phyloP scores from a whole-genome alignment of 2,888 invertebrate species.

The Leptothorax acervorum region DNA sequence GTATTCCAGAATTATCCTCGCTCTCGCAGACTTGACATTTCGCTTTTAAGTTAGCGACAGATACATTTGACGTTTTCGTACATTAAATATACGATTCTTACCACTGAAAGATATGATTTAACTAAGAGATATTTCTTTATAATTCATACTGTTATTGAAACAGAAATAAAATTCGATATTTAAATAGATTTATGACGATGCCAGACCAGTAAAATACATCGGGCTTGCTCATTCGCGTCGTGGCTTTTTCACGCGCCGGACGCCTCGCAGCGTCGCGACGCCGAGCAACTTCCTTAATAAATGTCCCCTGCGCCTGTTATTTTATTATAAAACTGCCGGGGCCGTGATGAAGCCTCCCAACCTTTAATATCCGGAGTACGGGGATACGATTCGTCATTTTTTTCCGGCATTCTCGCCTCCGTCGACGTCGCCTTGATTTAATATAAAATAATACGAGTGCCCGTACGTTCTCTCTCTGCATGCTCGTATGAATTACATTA shows the following conservation, averaged over 20 bases:
- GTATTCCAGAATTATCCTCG: conserved; percentile 30
- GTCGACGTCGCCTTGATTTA: conserved; percentile 32
- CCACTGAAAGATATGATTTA: background rate
- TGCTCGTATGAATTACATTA: conserved; percentile 26
- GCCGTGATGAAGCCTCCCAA: conserved; percentile 3
- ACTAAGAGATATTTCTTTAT: background rate
- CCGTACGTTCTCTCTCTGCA: background rate
- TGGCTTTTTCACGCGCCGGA: background rate
- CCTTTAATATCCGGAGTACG: conserved; percentile 49
- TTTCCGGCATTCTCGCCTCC: conserved; percentile 5
- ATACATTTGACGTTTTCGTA: background rate
- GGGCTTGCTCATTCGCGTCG: conserved; percentile 1
- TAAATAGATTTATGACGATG: conserved; percentile 8
- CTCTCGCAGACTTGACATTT: background rate
- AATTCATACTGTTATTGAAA: background rate
- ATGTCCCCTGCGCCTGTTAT: conserved; percentile 43
- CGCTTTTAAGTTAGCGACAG: background rate
- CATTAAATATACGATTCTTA: background rate
- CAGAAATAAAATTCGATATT: conserved; percentile 7
- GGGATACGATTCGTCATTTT: conserved; percentile 45
- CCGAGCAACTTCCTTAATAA: conserved; percentile 50
- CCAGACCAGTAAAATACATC: background rate
- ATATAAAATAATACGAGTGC: conserved; percentile 38
- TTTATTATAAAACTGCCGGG: conserved; percentile 47
- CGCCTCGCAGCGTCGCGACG: conserved; percentile 24